These are phyloP conservation scores for Phenacoccus solenopsis DNA, from an alignment of 1,140 invertebrate species.

Conservation along the genomic window DNA sequence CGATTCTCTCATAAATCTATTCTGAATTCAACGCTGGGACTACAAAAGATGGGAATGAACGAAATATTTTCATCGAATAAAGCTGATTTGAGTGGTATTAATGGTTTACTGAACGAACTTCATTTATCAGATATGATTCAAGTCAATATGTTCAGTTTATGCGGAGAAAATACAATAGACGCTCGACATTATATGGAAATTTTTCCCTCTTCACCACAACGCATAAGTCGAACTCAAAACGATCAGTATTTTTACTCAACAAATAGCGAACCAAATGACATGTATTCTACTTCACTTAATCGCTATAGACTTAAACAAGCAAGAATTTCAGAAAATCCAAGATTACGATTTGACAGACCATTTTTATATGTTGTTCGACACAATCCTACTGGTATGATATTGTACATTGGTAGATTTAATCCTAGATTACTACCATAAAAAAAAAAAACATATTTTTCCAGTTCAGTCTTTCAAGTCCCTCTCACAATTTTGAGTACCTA, in stretches of 20 bases:
- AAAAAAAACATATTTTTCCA: no score
- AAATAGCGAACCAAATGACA: no score
- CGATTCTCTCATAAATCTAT: conserved; percentile 67
- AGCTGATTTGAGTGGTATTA: conserved; percentile 65
- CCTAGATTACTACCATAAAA: conserved; percentile 59
- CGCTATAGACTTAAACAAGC: conserved; percentile 47
- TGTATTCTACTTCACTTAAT: no score
- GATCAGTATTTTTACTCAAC: no score
- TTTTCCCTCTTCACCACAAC: conserved; percentile 51
- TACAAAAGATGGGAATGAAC: conserved; percentile 64
- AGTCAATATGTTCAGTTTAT: conserved; percentile 60
- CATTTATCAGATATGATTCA: conserved; percentile 68
- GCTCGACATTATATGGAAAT: conserved; percentile 63
- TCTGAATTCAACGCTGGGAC: conserved; percentile 58
- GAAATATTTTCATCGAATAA: conserved; percentile 56
- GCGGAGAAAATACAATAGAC: conserved; percentile 54
- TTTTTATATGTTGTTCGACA: conserved; percentile 76
- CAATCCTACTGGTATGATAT: conserved; percentile 71
- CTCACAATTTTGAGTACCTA: no score
- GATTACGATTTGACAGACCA: conserved; percentile 66
- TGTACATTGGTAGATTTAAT: conserved; percentile 73
- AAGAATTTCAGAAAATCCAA: conserved; percentile 49
- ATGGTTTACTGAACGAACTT: conserved; percentile 56
- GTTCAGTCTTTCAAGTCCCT: no score
- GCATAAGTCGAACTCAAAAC: no score